Evolutionary conservation across 2,888 invertebrate genomes (phyloP).

Genomic region (Sussaba pulchella): DNA sequence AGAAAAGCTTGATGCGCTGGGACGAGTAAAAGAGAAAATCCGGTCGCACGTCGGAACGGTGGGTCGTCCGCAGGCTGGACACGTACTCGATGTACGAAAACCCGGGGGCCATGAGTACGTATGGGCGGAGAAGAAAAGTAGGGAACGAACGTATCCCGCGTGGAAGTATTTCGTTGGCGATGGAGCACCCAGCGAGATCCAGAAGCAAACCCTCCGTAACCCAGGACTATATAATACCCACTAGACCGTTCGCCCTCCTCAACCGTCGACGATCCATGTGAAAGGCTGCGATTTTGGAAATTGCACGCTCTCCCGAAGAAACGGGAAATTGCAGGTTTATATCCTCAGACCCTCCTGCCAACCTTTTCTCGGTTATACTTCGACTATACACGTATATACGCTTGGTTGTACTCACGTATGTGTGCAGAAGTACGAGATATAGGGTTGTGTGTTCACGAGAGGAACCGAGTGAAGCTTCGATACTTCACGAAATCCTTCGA

Average conservation of each 20-base stretch:
- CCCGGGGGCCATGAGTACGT: slow-evolving; percentile 37
- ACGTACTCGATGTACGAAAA: slow-evolving; percentile 72
- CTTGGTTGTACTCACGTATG: not conserved
- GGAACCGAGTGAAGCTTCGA: slow-evolving; percentile 33
- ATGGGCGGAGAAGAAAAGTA: slow-evolving; percentile 40
- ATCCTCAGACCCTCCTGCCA: slow-evolving; percentile 13
- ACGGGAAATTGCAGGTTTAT: slow-evolving; percentile 59
- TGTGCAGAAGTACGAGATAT: not conserved
- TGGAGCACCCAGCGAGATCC: slow-evolving; percentile 31
- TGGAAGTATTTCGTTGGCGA: slow-evolving; percentile 41
- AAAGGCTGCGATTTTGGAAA: slow-evolving; percentile 70
- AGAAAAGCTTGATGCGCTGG: slow-evolving; percentile 37
- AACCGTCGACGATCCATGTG: slow-evolving; percentile 47
- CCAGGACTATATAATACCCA: slow-evolving; percentile 25
- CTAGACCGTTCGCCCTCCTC: slow-evolving; percentile 27
- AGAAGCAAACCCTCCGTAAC: slow-evolving; percentile 26
- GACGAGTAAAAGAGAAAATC: slow-evolving; percentile 63
- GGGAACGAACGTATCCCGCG: slow-evolving; percentile 30
- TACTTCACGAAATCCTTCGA: slow-evolving; percentile 24
- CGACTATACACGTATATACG: not conserved
- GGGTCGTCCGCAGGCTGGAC: slow-evolving; percentile 55
- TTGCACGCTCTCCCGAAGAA: slow-evolving; percentile 51
- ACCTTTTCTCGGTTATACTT: not conserved
- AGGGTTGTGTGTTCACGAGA: slow-evolving; percentile 38
- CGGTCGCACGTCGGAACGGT: slow-evolving; percentile 29